Conservation (phyloP, 2,888 invertebrate species). For the Cylindroiulus punctatus region DNA sequence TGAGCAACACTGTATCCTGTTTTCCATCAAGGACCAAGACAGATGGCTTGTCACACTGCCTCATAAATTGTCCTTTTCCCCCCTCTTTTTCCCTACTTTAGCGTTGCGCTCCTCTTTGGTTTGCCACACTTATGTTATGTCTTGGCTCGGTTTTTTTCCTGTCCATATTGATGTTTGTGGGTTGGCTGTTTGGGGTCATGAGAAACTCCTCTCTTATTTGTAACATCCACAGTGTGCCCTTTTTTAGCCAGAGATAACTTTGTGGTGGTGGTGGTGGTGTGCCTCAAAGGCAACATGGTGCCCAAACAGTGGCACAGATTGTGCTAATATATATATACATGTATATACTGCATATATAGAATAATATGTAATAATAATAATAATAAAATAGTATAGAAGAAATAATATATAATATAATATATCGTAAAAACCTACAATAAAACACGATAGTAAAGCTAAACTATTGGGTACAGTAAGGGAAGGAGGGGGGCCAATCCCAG, state of each 20-base stretch:
- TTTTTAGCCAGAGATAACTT: neutral
- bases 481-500: no score
- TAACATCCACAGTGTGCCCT: constrained; percentile 7
- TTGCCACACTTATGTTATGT: constrained; percentile 43
- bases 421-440: no score
- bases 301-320: no score
- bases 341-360: no score
- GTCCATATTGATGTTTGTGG: constrained; percentile 23
- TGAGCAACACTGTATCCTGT: constrained; percentile 40
- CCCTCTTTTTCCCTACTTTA: constrained; percentile 27
- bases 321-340: no score
- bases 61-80: constrained; percentile 44
- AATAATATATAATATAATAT: no score
- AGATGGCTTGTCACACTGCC: constrained; percentile 45
- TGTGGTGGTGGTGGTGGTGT: no score
- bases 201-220: constrained; percentile 31
- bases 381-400: no score
- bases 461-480: no score
- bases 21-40: constrained; percentile 37
- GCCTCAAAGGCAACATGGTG: no score
- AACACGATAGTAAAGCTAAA: no score
- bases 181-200: constrained; percentile 35
- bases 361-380: no score
- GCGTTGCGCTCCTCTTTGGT: constrained; percentile 1
- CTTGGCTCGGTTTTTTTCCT: constrained; percentile 1